Evolutionary conservation across 2,113 vertebrate species (phyloP).

Genomic region (Hassar affinis): DNA sequence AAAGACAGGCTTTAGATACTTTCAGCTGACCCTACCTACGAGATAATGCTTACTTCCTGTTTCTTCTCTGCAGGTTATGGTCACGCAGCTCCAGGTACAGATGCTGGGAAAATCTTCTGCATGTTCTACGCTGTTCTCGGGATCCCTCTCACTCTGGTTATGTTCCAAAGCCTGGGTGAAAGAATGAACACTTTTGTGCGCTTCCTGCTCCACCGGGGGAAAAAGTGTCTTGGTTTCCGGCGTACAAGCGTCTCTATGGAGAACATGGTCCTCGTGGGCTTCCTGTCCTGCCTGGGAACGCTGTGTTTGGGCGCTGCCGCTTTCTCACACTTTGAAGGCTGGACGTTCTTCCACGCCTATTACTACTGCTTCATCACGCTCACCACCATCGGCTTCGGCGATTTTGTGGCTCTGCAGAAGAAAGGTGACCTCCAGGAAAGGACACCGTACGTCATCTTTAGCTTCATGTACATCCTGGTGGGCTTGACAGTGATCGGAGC

Average conservation of each 20-base stretch:
- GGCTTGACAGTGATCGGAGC: conserved; percentile 93
- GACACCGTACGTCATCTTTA: conserved; percentile 91
- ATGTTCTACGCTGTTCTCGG: conserved; percentile 97
- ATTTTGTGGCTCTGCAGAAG: conserved; percentile 95
- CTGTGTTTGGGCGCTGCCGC: conserved; percentile 87
- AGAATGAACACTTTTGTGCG: conserved; percentile 91
- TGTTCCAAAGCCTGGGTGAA: conserved; percentile 98
- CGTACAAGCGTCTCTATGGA: conserved; percentile 87
- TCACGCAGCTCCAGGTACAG: conserved; percentile 89
- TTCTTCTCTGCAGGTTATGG: conserved; percentile 81
- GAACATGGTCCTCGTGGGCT: conserved; percentile 93
- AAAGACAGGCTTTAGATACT: neutral
- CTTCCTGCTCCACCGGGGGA: conserved; percentile 83
- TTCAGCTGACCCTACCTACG: neutral
- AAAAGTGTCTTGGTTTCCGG: conserved; percentile 84
- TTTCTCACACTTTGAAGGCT: conserved; percentile 93
- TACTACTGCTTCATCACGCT: conserved; percentile 98
- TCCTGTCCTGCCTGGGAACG: conserved; percentile 89
- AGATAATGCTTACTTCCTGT: neutral
- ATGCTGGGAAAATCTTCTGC: conserved; percentile 94
- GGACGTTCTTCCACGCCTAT: conserved; percentile 97
- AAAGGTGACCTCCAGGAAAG: conserved; percentile 93
- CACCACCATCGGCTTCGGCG: conserved; percentile 96
- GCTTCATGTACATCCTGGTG: conserved; percentile 96
- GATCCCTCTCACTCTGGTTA: conserved; percentile 93